Conservation (phyloP, 2,888 invertebrate genomes). For the Lycophotia porphyrea region DNA sequence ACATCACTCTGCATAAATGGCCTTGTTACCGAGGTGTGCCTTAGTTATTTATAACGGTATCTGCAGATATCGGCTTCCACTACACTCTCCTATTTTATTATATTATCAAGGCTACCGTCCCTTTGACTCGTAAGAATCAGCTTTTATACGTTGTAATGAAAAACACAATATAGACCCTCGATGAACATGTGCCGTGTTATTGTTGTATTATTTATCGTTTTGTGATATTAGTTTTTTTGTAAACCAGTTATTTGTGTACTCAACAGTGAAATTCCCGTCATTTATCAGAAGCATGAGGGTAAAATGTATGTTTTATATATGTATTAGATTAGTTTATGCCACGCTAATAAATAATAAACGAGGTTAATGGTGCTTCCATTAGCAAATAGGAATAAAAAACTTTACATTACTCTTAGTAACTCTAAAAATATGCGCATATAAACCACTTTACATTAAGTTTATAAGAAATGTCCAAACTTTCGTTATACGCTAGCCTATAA, state of each 20-base stretch:
- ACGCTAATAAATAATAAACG: slow-evolving; percentile 52
- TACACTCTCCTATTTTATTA: slow-evolving; percentile 58
- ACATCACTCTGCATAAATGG: slow-evolving; percentile 77
- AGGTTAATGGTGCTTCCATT: slow-evolving; percentile 59
- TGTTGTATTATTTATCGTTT: slow-evolving; percentile 53
- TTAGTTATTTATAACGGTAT: slow-evolving; percentile 55
- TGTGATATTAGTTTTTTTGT: slow-evolving; percentile 46
- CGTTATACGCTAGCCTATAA: slow-evolving; percentile 58
- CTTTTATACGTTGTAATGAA: slow-evolving; percentile 63
- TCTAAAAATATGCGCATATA: slow-evolving; percentile 65
- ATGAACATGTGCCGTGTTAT: slow-evolving; percentile 55
- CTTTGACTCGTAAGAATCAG: slow-evolving; percentile 59
- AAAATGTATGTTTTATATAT: slow-evolving; percentile 22
- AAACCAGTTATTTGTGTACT: slow-evolving; percentile 14
- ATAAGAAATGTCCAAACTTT: slow-evolving; percentile 63
- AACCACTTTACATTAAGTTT: slow-evolving; percentile 58
- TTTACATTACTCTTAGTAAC: slow-evolving; percentile 47
- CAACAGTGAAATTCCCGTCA: not conserved
- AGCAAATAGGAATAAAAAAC: slow-evolving; percentile 46
- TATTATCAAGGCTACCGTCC: slow-evolving; percentile 55
- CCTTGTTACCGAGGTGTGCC: slow-evolving; percentile 62
- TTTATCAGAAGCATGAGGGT: slow-evolving; percentile 11
- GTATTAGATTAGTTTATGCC: slow-evolving; percentile 43
- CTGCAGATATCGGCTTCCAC: slow-evolving; percentile 57
- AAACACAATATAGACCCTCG: slow-evolving; percentile 54